Percentiles rank a stretch among this genome's conserved stretches.
Evolutionary conservation across 2,797 vertebrate genomes (phyloP).

Genomic region (Amazona finschi): DNA sequence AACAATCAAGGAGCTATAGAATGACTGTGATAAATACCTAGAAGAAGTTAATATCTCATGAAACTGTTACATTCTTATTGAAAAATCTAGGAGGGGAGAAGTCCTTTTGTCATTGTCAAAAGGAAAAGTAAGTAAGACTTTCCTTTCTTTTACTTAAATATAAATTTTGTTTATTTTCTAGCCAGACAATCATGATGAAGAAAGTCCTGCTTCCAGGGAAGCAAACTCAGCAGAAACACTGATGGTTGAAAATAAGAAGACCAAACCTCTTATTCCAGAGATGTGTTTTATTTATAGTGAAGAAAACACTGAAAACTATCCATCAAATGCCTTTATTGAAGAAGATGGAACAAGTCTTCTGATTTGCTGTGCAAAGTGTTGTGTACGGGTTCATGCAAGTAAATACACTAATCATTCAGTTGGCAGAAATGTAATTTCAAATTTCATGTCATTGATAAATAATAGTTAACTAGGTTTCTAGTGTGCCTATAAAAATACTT

Average conservation of each 20-base stretch:
- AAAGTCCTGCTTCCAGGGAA: conserved; percentile 59
- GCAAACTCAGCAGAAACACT: conserved; percentile 58
- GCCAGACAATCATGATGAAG: conserved; percentile 81
- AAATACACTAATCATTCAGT: conserved; percentile 68
- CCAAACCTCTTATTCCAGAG: conserved; percentile 92
- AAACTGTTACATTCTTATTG: not conserved
- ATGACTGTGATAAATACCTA: not conserved
- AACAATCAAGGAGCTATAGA: not conserved
- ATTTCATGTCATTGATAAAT: not conserved
- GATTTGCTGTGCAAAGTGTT: conserved; percentile 88
- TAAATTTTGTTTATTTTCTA: conserved; percentile 67
- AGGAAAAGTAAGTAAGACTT: not conserved
- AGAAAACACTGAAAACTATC: conserved; percentile 83
- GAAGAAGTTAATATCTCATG: not conserved
- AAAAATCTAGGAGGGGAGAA: not conserved
- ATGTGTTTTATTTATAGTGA: conserved; percentile 96
- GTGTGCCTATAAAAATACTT: not conserved
- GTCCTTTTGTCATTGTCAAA: not conserved
- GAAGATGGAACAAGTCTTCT: conserved; percentile 93
- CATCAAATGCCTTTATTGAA: conserved; percentile 88
- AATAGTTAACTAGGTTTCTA: not conserved
- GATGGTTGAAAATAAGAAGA: conserved; percentile 69
- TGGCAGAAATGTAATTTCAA: not conserved
- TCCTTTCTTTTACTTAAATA: conserved; percentile 15
- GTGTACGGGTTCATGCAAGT: conserved; percentile 93